Evolutionary conservation across 2,797 vertebrate species (phyloP).

Genomic region (Cirrhinus mrigala): DNA sequence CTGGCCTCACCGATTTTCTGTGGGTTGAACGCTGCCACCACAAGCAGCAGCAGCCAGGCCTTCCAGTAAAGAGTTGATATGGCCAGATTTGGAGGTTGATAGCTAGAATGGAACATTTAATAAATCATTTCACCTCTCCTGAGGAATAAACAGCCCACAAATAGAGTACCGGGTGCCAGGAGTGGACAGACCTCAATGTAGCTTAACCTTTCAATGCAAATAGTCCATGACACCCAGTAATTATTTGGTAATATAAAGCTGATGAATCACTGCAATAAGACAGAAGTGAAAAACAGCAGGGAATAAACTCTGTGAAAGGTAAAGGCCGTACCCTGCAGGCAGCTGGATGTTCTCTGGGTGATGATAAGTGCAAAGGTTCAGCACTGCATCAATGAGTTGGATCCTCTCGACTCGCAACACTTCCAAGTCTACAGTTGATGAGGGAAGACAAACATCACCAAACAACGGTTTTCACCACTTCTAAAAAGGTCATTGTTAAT

Average conservation of each 20-base stretch:
- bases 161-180: neutral
- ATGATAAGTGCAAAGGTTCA: conserved; percentile 98
- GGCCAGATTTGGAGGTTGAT: conserved; percentile 94
- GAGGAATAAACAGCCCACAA: conserved; percentile 30
- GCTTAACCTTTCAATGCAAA: conserved; percentile 13
- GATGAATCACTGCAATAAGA: conserved; percentile 22
- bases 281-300: conserved; percentile 13
- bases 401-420: conserved; percentile 95
- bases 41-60: conserved; percentile 95
- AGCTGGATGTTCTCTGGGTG: conserved; percentile 99
- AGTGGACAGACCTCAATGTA: conserved; percentile 23
- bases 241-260: conserved; percentile 33
- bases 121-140: conserved; percentile 49
- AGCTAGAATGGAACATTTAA: conserved; percentile 78
- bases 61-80: conserved; percentile 99
- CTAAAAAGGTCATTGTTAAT: neutral
- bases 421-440: conserved; percentile 84
- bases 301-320: conserved; percentile 28
- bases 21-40: conserved; percentile 96
- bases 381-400: conserved; percentile 94
- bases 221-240: neutral
- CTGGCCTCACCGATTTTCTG: conserved; percentile 91
- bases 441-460: neutral
- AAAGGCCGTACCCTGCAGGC: conserved; percentile 86
- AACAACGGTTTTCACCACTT: neutral